phyloP scores from a whole-genome alignment of 1,140 invertebrate genomes.

The Helicoverpa zea region DNA sequence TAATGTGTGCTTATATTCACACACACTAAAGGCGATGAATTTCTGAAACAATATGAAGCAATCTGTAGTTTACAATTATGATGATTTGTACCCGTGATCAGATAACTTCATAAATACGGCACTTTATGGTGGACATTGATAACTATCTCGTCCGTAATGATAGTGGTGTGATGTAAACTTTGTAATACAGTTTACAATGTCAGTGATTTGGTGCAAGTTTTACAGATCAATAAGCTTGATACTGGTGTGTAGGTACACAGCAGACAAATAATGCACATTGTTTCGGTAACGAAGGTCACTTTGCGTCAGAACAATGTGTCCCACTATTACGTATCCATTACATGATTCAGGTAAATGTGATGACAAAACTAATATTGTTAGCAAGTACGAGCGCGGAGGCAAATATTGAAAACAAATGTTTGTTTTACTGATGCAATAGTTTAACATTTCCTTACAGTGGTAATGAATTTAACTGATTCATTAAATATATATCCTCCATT shows the following conservation, averaged over 20 bases:
- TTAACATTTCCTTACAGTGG: too few species aligned
- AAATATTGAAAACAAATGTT: too few species aligned
- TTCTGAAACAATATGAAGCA: too few species aligned
- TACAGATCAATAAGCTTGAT: not conserved
- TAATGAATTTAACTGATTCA: too few species aligned
- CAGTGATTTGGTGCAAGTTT: too few species aligned
- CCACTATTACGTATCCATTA: not conserved
- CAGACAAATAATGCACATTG: not conserved
- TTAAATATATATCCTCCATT: too few species aligned
- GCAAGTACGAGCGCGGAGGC: not conserved
- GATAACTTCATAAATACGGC: not conserved
- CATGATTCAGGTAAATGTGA: not conserved
- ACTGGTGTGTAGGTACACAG: not conserved
- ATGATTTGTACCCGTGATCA: slow-evolving; percentile 12
- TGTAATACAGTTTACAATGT: too few species aligned
- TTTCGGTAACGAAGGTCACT: not conserved
- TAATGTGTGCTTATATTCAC: not conserved
- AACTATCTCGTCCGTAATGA: too few species aligned
- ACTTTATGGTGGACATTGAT: too few species aligned
- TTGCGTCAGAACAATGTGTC: not conserved
- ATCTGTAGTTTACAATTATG: not conserved
- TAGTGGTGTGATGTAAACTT: too few species aligned
- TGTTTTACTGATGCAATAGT: too few species aligned
- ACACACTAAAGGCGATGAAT: not conserved
- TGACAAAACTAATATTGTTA: not conserved